Evolutionary conservation across 2,113 vertebrate species (phyloP), one percentile per base, ranked within the genome.

Genomic region (Orientallactaga bullata): DNA sequence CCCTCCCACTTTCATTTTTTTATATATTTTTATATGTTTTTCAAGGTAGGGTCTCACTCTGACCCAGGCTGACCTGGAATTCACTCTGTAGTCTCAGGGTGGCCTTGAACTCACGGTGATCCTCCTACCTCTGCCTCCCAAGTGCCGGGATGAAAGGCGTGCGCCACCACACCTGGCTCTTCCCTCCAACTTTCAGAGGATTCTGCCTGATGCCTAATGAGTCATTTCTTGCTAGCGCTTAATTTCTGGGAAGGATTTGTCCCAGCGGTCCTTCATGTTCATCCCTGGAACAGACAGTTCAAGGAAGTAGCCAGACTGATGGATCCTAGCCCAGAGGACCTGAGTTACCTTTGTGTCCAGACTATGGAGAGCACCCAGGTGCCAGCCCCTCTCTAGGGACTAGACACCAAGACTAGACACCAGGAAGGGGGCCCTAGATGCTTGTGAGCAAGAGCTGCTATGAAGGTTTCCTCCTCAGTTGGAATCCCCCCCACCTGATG

Each of bases 211-310:
- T 55, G 84, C 61, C 66, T 69, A 28, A 28, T 0, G 5, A 74
- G 86, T 71, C 0, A 0, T 71, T 28, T 88, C 65, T 88, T 74
- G 71, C 51, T 35, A 74, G 18, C 95, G 63, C n/a, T 87, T 68
- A 20, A 61, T 93, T 93, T 95, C 80, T 13, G 81, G 66, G 66
- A 73, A 89, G 61, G 10, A 24, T 55, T 60, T 80, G 68, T 93
- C 84, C 81, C 30, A n/a, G 68, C n/a, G 21, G 21, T 2, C 11
- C 66, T 86, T 61, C 55, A 5, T 93, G 39, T 73, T 79, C 55
- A 37, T 66, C 66, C 81, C 18, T 35, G 42, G 80, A 81, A 68
- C 37, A 28, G 80, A 66, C 5, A 15, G 66, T 47, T 79, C 39
- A 10, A 61, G 76, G 74, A 69, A 39, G 69, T 35, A 30, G 86